phyloP scores from a whole-genome alignment of 2,797 vertebrate species.

The Craterocephalus amniculus region DNA sequence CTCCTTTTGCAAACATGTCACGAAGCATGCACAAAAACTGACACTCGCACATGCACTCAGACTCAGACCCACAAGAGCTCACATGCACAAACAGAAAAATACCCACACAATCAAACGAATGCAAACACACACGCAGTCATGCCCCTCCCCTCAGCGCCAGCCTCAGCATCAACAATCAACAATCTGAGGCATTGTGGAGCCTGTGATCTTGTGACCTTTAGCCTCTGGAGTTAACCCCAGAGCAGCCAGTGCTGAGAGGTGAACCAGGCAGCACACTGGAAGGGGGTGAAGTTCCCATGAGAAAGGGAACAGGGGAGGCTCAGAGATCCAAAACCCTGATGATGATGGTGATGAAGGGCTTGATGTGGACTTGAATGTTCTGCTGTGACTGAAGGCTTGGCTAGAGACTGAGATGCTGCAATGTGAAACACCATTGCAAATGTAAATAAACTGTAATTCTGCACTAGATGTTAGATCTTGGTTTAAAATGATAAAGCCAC shows the following conservation, averaged over 20 bases:
- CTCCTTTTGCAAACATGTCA: constrained; percentile 35
- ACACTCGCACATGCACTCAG: constrained; percentile 22
- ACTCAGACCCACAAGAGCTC: constrained; percentile 8
- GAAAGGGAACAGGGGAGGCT: constrained; percentile 56
- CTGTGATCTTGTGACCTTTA: constrained; percentile 82
- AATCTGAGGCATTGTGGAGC: constrained; percentile 83
- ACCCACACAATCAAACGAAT: constrained; percentile 53
- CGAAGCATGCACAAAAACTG: constrained; percentile 40
- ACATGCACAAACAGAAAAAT: constrained; percentile 51
- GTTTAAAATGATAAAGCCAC: background rate
- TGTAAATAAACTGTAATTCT: background rate
- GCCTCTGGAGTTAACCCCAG: constrained; percentile 81
- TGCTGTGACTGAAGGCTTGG: constrained; percentile 16
- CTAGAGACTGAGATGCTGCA: background rate
- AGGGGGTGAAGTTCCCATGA: constrained; percentile 76
- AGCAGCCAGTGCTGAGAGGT: constrained; percentile 75
- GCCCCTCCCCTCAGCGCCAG: constrained; percentile 54
- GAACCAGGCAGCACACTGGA: constrained; percentile 77
- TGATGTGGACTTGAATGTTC: constrained; percentile 36
- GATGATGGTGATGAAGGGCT: constrained; percentile 53
- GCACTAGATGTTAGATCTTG: background rate
- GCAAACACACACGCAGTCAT: constrained; percentile 39
- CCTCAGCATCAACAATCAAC: constrained; percentile 77
- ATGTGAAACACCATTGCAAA: constrained; percentile 7
- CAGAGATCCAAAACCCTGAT: constrained; percentile 53